Base-by-base conservation (phyloP, 1,140 invertebrate species). In the Drosophila bocqueti region DNA sequence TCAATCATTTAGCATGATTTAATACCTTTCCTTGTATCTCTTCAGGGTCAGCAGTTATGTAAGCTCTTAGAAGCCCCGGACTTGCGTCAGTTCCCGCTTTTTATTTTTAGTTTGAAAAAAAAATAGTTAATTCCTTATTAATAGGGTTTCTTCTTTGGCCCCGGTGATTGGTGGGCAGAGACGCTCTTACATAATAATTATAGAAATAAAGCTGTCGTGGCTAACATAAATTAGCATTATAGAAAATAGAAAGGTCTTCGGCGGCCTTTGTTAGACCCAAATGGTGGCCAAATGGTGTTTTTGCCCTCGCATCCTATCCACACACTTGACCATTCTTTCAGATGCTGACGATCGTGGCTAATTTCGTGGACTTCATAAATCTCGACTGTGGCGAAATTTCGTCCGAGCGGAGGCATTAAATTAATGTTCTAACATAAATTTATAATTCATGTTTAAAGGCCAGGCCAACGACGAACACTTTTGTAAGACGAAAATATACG, bases 401-500 rank as follows among this genome's bases (percentile, higher is more conserved):
- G 55, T 52, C 42, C 67, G 54, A 21, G 59, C 47, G 62, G 43
- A 42, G 66, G 72, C 66, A 73, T 60, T 62, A 62, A 87, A 87
- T 89, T 80, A 87, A 87, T 87, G 83, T 89, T 83, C 76, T 83
- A 77, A 74, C 80, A 89, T 89, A 60, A 80, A 77, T 87, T 89
- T 74, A 68, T 65, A 69, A 69, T 80, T 86, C 64, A 54, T 55
- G 55, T 21, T 76, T 62, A 81, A 81, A 76, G 79, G 62, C 68
- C 55, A 68, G 45, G 43, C 40, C 49, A 60, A 6, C 29, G n/a
- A 10, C 29, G n/a, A 52, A 34, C 26, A 69, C 26, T 69, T 58
- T 29, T 69, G 76, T 79, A 73, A 54, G 18, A 78, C 59, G 64
- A n/a, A 78, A 79, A 79, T 54, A 85, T 75, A 49, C 47, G 67